A percentile compares a stretch with the other conserved stretches of the same genome.
Evolutionary conservation across 1,140 invertebrate species (phyloP).

Genomic region (Drosophila mauritiana): DNA sequence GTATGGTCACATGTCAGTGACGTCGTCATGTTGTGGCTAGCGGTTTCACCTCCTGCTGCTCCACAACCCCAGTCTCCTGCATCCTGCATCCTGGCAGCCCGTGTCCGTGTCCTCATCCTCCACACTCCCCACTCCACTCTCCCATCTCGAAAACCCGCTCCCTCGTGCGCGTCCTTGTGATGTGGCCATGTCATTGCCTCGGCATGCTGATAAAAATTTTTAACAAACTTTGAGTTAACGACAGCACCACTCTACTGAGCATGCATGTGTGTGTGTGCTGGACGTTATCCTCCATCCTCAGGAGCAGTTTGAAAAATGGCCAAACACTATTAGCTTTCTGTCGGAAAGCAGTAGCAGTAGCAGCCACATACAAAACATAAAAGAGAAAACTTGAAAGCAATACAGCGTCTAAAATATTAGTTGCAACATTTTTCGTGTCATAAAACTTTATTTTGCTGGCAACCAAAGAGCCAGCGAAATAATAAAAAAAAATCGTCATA

Average conservation of each 20-base stretch:
- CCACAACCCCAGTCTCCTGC: constrained; percentile 6
- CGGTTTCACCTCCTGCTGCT: constrained; percentile 23
- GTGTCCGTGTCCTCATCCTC: constrained; percentile 34
- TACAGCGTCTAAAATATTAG: constrained; percentile 74
- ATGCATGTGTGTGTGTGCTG: constrained; percentile 20
- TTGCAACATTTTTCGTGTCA: constrained; percentile 80
- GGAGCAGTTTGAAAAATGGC: constrained; percentile 75
- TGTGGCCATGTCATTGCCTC: constrained; percentile 80
- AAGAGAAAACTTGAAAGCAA: constrained; percentile 19
- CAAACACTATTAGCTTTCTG: constrained; percentile 80
- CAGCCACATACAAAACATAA: constrained; percentile 17
- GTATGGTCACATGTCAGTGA: constrained; percentile 63
- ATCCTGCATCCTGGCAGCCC: constrained; percentile 34
- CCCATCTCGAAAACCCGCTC: not conserved
- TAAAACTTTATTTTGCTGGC: constrained; percentile 68
- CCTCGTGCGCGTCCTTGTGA: constrained; percentile 54
- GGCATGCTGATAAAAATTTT: constrained; percentile 77
- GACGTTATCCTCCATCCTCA: constrained; percentile 29
- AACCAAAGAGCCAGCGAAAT: constrained; percentile 18
- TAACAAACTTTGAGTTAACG: constrained; percentile 82
- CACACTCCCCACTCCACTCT: not conserved
- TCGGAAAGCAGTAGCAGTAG: constrained; percentile 33
- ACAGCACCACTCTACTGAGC: constrained; percentile 42
- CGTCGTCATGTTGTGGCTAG: constrained; percentile 65
- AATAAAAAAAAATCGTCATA: constrained; percentile 29